These are phyloP conservation scores for Metopolophium dirhodum DNA, from an alignment of 1,140 invertebrate species.

Conservation along the genomic window DNA sequence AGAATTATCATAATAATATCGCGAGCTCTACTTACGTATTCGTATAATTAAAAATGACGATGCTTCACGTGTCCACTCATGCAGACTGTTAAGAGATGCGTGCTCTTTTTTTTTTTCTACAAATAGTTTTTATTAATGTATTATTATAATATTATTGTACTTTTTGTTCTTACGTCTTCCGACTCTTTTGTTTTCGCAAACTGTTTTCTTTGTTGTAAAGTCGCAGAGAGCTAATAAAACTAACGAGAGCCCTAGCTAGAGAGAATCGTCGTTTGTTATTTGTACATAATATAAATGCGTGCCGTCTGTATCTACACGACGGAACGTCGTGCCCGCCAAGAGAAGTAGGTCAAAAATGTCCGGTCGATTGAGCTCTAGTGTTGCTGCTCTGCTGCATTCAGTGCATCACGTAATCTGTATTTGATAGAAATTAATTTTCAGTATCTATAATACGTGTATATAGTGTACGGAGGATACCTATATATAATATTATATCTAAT, in stretches of 20 bases:
- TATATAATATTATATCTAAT: background rate
- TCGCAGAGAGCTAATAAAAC: slow-evolving; percentile 13
- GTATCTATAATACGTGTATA: background rate
- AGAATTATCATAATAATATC: background rate
- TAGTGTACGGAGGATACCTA: background rate
- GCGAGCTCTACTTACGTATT: background rate
- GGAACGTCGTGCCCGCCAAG: slow-evolving; percentile 46
- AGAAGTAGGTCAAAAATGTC: slow-evolving; percentile 56
- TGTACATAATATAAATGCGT: slow-evolving; percentile 42
- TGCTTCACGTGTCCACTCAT: background rate
- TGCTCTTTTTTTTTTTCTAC: background rate
- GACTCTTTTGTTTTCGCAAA: slow-evolving; percentile 12
- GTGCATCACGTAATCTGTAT: slow-evolving; percentile 36
- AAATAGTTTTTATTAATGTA: background rate
- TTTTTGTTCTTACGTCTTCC: background rate
- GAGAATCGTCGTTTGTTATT: slow-evolving; percentile 39
- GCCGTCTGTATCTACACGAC: slow-evolving; percentile 14
- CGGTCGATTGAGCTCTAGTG: slow-evolving; percentile 51
- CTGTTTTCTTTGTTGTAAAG: background rate
- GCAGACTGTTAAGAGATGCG: background rate
- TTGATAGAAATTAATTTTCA: slow-evolving; percentile 46
- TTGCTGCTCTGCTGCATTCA: background rate
- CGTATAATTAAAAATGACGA: background rate
- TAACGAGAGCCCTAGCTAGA: background rate
- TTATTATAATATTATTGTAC: background rate